These are phyloP conservation scores for Atrina japonica DNA, from an alignment of 2,888 invertebrate genomes.

Conservation along the genomic window DNA sequence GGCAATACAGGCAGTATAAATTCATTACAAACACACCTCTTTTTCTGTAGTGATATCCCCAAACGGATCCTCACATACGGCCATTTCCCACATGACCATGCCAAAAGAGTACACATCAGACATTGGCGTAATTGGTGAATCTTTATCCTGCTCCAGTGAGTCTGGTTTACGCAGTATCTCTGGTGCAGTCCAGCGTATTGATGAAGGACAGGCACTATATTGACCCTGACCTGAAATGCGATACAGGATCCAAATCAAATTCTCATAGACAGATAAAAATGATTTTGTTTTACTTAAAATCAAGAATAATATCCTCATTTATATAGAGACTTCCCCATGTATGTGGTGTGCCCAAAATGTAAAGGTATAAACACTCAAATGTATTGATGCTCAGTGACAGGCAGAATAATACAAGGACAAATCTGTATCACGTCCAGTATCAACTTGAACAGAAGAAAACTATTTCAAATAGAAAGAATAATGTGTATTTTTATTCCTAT, in stretches of 20 bases:
- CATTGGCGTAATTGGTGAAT: conserved; percentile 61
- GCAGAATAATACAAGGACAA: no score
- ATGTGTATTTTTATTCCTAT: neutral
- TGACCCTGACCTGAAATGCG: conserved; percentile 68
- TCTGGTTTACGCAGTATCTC: conserved; percentile 71
- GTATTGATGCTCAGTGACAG: no score
- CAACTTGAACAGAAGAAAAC: no score
- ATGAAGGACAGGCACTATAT: conserved; percentile 73
- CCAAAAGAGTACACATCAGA: conserved; percentile 78
- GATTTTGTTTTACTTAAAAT: neutral
- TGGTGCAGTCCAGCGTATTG: conserved; percentile 77
- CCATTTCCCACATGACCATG: conserved; percentile 76
- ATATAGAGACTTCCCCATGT: no score
- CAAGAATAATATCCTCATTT: neutral
- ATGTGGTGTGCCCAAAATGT: no score
- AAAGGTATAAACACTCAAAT: no score
- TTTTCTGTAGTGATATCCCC: conserved; percentile 73
- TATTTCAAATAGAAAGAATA: no score
- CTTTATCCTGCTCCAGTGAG: conserved; percentile 50
- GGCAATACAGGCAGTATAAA: neutral
- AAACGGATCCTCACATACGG: conserved; percentile 73
- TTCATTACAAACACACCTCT: conserved; percentile 61
- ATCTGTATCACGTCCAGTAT: no score
- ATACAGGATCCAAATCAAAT: no score
- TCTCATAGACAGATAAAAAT: neutral